These are phyloP conservation scores for Cynopterus brachyotis DNA, from an alignment of 2,113 vertebrate genomes.

Conservation along the genomic window DNA sequence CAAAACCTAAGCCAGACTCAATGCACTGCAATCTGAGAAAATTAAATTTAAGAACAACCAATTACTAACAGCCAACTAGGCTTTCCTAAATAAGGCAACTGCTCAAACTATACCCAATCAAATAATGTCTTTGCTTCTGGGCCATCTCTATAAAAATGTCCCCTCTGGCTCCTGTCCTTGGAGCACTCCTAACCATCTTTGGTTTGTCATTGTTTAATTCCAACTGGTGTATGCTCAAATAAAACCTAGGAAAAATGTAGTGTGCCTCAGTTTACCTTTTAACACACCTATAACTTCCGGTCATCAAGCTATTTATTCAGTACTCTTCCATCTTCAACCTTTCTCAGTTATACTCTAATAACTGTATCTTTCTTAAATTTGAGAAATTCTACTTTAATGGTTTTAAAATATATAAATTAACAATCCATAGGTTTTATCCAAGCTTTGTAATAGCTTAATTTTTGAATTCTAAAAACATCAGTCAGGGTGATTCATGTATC, in stretches of 20 bases:
- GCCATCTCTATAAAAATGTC: neutral
- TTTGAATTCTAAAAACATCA: neutral
- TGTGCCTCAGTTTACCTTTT: neutral
- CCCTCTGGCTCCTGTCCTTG: accelerated
- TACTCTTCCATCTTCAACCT: neutral
- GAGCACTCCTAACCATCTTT: neutral
- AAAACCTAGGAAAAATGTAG: neutral
- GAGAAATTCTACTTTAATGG: neutral
- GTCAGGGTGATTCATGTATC: neutral
- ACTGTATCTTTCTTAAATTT: neutral
- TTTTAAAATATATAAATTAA: neutral
- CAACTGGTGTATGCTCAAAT: neutral
- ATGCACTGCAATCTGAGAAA: neutral
- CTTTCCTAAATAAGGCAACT: neutral
- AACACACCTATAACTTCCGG: neutral
- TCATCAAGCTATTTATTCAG: neutral
- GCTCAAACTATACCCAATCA: neutral
- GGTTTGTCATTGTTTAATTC: neutral
- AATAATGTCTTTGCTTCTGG: neutral
- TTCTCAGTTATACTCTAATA: neutral
- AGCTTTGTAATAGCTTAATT: neutral
- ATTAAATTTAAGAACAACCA: neutral
- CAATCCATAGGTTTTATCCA: neutral
- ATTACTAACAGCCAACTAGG: neutral
- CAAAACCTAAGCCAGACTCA: neutral